Conservation (phyloP, 2,888 invertebrate species). For the Chrysina gloriosa region DNA sequence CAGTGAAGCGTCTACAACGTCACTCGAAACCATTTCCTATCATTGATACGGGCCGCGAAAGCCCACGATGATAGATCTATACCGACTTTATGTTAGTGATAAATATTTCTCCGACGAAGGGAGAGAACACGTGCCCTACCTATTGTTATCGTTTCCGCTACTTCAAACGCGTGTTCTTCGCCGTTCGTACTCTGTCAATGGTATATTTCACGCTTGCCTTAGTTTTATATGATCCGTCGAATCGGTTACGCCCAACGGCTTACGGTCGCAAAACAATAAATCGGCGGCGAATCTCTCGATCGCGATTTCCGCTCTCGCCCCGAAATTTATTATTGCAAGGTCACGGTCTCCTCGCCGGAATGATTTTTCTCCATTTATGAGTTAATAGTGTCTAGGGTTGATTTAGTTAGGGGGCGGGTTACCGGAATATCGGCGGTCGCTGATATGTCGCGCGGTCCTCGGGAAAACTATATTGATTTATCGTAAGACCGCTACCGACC, state of each 20-base stretch:
- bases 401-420: constrained; percentile 56
- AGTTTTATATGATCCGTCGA: not conserved
- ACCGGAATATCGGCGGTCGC: constrained; percentile 51
- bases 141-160: too few relatives aligned
- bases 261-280: constrained; percentile 20
- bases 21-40: too few relatives aligned
- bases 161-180: too few relatives aligned
- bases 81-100: too few relatives aligned
- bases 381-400: constrained; percentile 54
- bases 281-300: not conserved
- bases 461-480: constrained; percentile 59
- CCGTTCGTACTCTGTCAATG: too few relatives aligned
- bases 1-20: too few relatives aligned
- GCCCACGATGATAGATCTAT: too few relatives aligned
- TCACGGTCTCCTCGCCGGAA: constrained; percentile 30
- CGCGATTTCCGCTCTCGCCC: not conserved
- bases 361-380: constrained; percentile 48
- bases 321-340: constrained; percentile 34
- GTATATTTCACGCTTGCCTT: not conserved
- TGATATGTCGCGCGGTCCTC: constrained; percentile 51
- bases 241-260: constrained; percentile 31
- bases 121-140: too few relatives aligned
- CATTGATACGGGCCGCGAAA: too few relatives aligned
- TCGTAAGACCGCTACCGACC: constrained; percentile 56
- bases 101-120: too few relatives aligned